Evolutionary conservation across 64 coral and sea anemone genomes (phyloP).

Genomic region (Acropora yongei): DNA sequence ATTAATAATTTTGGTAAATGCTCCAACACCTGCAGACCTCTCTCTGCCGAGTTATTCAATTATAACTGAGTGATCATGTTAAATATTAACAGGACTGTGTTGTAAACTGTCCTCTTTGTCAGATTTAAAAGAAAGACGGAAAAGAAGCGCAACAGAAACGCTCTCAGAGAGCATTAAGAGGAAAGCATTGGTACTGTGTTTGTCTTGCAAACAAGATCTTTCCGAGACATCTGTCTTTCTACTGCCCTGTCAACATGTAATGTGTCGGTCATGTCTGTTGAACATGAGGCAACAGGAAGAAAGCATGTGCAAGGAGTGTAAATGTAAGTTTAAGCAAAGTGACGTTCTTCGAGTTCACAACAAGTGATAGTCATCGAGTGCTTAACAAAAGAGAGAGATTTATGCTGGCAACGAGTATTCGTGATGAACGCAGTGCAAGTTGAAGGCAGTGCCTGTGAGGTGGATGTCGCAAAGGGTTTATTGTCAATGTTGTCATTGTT

Average conservation of each 20-base stretch:
- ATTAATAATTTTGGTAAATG: no score
- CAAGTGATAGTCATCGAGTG: background rate
- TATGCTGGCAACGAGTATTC: background rate
- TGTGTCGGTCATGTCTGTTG: slow-evolving; percentile 52
- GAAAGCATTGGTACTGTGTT: slow-evolving; percentile 31
- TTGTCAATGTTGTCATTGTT: no score
- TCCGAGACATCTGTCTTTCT: slow-evolving; percentile 13
- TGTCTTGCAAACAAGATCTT: slow-evolving; percentile 13
- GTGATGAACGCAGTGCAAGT: background rate
- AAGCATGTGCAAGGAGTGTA: background rate
- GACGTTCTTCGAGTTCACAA: slow-evolving; percentile 51
- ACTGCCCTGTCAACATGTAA: slow-evolving; percentile 52
- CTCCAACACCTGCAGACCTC: no score
- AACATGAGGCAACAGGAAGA: background rate
- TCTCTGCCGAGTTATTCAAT: no score
- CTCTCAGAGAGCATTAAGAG: background rate
- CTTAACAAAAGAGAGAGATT: no score
- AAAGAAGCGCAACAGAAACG: background rate
- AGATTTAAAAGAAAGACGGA: background rate
- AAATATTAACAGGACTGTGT: no score
- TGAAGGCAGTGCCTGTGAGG: background rate
- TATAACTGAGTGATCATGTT: no score
- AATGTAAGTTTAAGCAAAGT: slow-evolving; percentile 7
- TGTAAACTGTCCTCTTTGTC: background rate
- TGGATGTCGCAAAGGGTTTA: no score